Conservation (phyloP, 92 coral and sea anemone species). For the Paramuricea clavata region DNA sequence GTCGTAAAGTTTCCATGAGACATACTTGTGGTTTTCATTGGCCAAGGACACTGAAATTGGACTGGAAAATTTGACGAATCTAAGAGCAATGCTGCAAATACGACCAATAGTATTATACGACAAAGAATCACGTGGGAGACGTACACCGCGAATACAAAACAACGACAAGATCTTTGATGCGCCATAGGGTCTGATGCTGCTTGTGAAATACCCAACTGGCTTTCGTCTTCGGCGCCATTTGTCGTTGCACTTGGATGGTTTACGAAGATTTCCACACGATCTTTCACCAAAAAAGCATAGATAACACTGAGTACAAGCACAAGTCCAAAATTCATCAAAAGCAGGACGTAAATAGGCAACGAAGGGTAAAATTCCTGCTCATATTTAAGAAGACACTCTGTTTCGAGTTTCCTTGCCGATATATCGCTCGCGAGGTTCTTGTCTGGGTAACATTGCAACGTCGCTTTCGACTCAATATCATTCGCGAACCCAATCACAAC, state of each 20-base stretch:
- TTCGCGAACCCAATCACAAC: not conserved
- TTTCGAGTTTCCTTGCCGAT: not conserved
- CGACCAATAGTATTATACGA: slow-evolving; percentile 4
- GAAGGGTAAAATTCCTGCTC: not conserved
- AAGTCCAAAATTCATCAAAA: slow-evolving; percentile 2
- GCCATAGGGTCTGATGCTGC: not conserved
- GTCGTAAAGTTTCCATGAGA: not conserved
- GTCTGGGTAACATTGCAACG: not conserved
- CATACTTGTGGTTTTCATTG: not conserved
- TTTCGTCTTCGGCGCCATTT: not conserved
- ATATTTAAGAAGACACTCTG: not conserved
- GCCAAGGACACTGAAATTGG: not conserved
- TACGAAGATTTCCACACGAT: slow-evolving; percentile 10
- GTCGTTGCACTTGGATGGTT: not conserved
- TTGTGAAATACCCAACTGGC: not conserved
- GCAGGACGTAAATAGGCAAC: not conserved
- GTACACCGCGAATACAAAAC: not conserved
- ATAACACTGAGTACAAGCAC: not conserved
- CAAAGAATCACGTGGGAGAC: not conserved
- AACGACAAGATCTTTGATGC: not conserved
- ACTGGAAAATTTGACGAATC: not conserved
- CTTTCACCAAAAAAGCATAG: not conserved
- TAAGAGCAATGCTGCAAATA: not conserved
- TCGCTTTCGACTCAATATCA: not conserved
- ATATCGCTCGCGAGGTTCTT: not conserved